phyloP scores from a whole-genome alignment of 1,140 invertebrate genomes.

The Aphelenchoides fujianensis region DNA sequence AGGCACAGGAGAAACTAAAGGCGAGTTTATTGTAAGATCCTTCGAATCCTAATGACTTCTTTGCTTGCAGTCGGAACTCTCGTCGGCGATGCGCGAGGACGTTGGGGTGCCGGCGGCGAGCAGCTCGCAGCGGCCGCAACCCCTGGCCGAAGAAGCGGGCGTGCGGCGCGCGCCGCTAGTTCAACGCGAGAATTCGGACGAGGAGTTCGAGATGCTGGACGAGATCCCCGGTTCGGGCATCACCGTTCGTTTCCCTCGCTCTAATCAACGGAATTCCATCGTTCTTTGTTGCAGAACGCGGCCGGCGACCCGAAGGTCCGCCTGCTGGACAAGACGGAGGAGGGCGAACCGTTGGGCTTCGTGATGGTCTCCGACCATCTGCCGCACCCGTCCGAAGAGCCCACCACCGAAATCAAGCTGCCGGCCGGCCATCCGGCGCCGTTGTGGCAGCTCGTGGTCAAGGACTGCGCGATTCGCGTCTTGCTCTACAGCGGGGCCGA shows the following conservation, averaged over 20 bases:
- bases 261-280: too few species aligned
- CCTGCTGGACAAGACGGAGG: constrained; percentile 22
- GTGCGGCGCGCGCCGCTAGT: neutral
- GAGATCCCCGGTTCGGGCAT: constrained; percentile 24
- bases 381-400: constrained; percentile 3
- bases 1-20: neutral
- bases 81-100: neutral
- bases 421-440: constrained; percentile 30
- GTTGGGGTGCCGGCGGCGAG: too few species aligned
- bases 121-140: neutral
- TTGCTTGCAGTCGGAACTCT: neutral
- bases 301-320: constrained; percentile 37
- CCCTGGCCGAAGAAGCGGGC: too few species aligned
- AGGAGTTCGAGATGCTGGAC: constrained; percentile 40
- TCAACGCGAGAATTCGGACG: constrained; percentile 27
- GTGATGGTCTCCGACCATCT: constrained; percentile 15
- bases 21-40: neutral
- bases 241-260: too few species aligned
- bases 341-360: constrained; percentile 5
- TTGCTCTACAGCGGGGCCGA: constrained; percentile 50
- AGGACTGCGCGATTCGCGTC: constrained; percentile 39
- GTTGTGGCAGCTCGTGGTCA: constrained; percentile 26
- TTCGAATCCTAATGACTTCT: too few species aligned
- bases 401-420: constrained; percentile 15
- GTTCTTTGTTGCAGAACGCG: constrained; percentile 32